phyloP scores from a whole-genome alignment of 1,140 invertebrate genomes.

The Drosophila obscura region DNA sequence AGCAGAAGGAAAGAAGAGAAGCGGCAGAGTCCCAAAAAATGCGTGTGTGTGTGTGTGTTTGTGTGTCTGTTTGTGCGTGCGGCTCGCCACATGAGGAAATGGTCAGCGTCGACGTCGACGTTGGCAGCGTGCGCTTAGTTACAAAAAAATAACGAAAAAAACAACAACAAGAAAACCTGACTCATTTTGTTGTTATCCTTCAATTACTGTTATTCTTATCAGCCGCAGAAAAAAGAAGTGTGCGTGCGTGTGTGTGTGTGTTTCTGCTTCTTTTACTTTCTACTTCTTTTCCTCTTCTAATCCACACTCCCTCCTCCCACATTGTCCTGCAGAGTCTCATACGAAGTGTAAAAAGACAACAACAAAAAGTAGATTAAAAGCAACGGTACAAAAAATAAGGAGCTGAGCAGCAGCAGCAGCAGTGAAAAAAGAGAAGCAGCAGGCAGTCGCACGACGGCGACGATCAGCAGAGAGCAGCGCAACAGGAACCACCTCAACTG shows the following conservation, averaged over 20 bases:
- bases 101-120: slow-evolving; percentile 11
- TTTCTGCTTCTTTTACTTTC: neutral
- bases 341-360: too few relatives aligned
- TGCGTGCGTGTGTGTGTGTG: neutral
- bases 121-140: slow-evolving; percentile 32
- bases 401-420: too few relatives aligned
- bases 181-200: slow-evolving; percentile 12
- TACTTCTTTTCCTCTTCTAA: slow-evolving; percentile 4
- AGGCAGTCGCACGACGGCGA: too few relatives aligned
- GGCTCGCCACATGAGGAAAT: slow-evolving; percentile 61
- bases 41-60: slow-evolving; percentile 47
- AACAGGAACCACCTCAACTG: too few relatives aligned
- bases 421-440: too few relatives aligned
- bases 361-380: too few relatives aligned
- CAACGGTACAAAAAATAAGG: too few relatives aligned
- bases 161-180: neutral
- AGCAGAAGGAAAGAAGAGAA: slow-evolving; percentile 41
- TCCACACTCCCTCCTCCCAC: too few relatives aligned
- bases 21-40: slow-evolving; percentile 40
- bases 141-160: slow-evolving; percentile 34
- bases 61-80: slow-evolving; percentile 48
- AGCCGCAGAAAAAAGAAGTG: neutral
- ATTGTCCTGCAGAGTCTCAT: too few relatives aligned
- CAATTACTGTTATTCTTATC: slow-evolving; percentile 5
- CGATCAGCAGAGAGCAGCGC: too few relatives aligned